Evolutionary conservation across 2,797 vertebrate genomes (phyloP).

Genomic region (Malacoctenus gilli): DNA sequence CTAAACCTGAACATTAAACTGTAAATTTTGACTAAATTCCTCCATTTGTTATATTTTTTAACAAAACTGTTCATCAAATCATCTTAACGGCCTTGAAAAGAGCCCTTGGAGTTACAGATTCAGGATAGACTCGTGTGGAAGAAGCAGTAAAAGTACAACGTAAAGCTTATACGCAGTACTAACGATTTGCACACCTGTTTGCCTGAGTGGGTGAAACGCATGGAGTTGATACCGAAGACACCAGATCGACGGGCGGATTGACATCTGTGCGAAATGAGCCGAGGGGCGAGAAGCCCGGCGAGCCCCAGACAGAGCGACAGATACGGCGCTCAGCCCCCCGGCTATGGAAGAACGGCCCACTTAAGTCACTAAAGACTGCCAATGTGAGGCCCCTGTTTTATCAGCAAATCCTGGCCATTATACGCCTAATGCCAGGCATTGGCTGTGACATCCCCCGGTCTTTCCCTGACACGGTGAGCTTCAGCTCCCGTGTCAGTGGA

Average conservation of each 20-base stretch:
- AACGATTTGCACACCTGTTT: too few relatives aligned
- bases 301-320: too few relatives aligned
- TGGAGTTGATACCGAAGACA: neutral
- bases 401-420: conserved; percentile 82
- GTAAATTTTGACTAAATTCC: too few relatives aligned
- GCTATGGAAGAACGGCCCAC: conserved; percentile 70
- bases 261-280: conserved; percentile 1
- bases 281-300: neutral
- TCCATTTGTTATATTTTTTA: too few relatives aligned
- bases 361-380: conserved; percentile 76
- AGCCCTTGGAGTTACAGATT: too few relatives aligned
- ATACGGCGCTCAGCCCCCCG: conserved; percentile 62
- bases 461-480: conserved; percentile 64
- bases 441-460: conserved; percentile 77
- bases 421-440: conserved; percentile 75
- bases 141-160: too few relatives aligned
- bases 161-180: too few relatives aligned
- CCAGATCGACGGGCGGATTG: neutral
- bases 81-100: too few relatives aligned
- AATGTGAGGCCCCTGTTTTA: conserved; percentile 76
- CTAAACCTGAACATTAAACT: too few relatives aligned
- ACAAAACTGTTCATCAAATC: too few relatives aligned
- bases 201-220: too few relatives aligned
- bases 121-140: too few relatives aligned
- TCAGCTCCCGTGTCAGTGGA: conserved; percentile 63